Evolutionary conservation across 2,797 vertebrate species (phyloP).

Genomic region (Yasuhikotakia modesta): DNA sequence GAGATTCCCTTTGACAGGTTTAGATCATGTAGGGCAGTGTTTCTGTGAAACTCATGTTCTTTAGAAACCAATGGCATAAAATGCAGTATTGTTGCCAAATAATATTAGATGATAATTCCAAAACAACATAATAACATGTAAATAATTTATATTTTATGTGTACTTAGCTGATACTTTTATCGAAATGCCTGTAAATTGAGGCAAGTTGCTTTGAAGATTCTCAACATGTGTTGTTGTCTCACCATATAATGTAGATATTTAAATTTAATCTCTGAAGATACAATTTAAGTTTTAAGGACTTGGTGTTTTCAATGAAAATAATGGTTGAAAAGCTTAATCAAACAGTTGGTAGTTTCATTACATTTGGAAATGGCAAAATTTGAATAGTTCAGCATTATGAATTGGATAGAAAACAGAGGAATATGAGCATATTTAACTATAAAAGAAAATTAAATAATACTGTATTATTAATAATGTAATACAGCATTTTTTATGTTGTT

Average conservation of each 20-base stretch:
- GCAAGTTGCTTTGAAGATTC: background rate
- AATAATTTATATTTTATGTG: too few relatives aligned
- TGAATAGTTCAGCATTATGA: background rate
- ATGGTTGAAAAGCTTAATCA: background rate
- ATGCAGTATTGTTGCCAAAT: too few relatives aligned
- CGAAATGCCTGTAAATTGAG: too few relatives aligned
- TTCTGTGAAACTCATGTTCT: too few relatives aligned
- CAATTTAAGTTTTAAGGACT: background rate
- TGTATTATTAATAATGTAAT: too few relatives aligned
- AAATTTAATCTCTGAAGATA: background rate
- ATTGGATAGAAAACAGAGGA: background rate
- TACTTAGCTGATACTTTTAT: too few relatives aligned
- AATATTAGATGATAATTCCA: too few relatives aligned
- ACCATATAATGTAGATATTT: slow-evolving; percentile 19
- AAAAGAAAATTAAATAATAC: slow-evolving; percentile 3
- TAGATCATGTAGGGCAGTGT: too few relatives aligned
- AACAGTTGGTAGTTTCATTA: background rate
- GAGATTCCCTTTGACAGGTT: background rate
- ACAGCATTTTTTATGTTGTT: background rate
- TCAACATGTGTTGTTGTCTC: slow-evolving; percentile 11
- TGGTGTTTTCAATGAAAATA: background rate
- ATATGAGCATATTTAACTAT: background rate
- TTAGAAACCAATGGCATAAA: too few relatives aligned
- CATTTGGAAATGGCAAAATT: background rate
- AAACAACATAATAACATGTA: too few relatives aligned